Evolutionary conservation across 2,113 vertebrate genomes (phyloP).

Genomic region (Cyanocitta stelleri): DNA sequence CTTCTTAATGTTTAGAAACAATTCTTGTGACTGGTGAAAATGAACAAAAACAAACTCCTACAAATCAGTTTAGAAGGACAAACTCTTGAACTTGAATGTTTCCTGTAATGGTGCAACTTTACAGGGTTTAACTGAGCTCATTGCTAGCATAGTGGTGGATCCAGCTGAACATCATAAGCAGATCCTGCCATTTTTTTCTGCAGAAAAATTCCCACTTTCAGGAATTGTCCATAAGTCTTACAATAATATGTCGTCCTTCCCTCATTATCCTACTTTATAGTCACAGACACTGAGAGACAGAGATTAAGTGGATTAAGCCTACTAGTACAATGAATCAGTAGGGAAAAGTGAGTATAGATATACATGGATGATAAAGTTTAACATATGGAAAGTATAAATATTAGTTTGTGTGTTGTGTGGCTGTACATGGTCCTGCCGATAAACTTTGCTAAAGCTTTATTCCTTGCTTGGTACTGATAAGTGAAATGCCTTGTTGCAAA

Average conservation of each 20-base stretch:
- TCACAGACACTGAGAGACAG: background rate
- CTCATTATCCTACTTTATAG: background rate
- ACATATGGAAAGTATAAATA: background rate
- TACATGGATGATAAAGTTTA: background rate
- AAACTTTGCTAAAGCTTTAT: conserved; percentile 25
- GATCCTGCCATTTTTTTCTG: background rate
- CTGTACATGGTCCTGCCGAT: background rate
- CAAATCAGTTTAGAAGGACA: background rate
- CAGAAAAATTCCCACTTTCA: background rate
- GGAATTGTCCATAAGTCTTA: background rate
- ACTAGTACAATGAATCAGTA: background rate
- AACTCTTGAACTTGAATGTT: background rate
- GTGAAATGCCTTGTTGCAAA: conserved; percentile 33
- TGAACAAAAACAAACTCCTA: background rate
- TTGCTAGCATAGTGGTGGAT: background rate
- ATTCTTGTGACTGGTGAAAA: conserved; percentile 25
- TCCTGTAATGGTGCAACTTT: background rate
- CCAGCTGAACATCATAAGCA: background rate
- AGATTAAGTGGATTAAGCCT: background rate
- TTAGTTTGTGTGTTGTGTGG: background rate
- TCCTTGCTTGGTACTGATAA: conserved; percentile 2
- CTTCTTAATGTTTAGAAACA: conserved; percentile 29
- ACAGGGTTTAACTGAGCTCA: background rate
- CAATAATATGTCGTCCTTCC: background rate
- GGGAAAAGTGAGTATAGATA: background rate